Evolutionary conservation across 2,888 invertebrate genomes (phyloP), one percentile per base, ranked within the genome.

Genomic region (Dynastes grantii): DNA sequence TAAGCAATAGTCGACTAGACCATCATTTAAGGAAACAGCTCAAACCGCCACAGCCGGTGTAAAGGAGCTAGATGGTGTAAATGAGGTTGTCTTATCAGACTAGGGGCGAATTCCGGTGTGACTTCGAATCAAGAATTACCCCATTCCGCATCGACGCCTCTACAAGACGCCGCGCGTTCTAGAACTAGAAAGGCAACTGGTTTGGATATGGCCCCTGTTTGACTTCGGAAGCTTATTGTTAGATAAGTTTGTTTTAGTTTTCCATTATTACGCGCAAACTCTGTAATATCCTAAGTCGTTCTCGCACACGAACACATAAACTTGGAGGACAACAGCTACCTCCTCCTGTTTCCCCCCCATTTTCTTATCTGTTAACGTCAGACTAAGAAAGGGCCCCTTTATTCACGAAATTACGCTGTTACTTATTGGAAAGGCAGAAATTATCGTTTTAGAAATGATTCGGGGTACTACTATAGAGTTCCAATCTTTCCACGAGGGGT

Each of bases 51-150:
- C 53, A 55, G 53, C 45, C 53, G 32, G 37, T 37, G 58, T 53
- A 61, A 73, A 37, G 58, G 37, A 61, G 73, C 40, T 71, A 51
- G 40, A 71, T 63, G 76, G 76, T 68, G 81, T 81, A 83, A 83
- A 83, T 82, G 83, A 83, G 83, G 83, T 81, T 81, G 83, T 82
- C 81, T 83, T 83, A 83, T 83, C 83, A 82, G 82, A 79, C 82
- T 80, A 81, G 80, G 81, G 82, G 82, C 81, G 78, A 82, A 83
- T 82, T 83, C 83, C 82, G 83, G 81, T 80, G 77, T 81, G 82
- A 81, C 80, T 83, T 79, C 79, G 81, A 82, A 83, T 83, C 83
- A 82, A 82, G 83, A 83, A 83, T 83, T 83, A 81, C 82, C 81
- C 76, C 81, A 83, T 83, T 82, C 81, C 83, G 82, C 81, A 80